These are phyloP conservation scores for Zootoca vivipara DNA, from an alignment of 2,113 vertebrate species.

Conservation along the genomic window DNA sequence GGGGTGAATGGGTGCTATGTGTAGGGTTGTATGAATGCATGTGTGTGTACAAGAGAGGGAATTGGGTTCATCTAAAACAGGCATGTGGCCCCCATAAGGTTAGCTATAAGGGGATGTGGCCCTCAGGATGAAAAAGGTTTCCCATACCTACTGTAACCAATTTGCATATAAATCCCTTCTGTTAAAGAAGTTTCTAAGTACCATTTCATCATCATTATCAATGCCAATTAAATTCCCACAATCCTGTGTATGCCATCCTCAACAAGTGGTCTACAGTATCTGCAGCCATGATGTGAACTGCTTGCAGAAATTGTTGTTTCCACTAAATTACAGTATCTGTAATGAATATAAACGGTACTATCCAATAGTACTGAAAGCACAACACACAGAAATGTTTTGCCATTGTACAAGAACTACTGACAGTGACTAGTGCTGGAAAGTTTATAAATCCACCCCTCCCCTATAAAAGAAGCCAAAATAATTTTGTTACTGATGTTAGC, in stretches of 20 bases:
- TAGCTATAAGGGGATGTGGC: too few relatives aligned
- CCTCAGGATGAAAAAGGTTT: not conserved
- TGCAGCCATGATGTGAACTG: not conserved
- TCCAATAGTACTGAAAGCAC: not conserved
- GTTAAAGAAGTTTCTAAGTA: not conserved
- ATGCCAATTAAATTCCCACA: not conserved
- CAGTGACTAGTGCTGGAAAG: not conserved
- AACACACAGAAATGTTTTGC: not conserved
- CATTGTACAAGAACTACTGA: not conserved
- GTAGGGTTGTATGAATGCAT: too few relatives aligned
- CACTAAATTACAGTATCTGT: slow-evolving; percentile 5
- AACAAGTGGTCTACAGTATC: not conserved
- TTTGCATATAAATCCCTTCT: not conserved
- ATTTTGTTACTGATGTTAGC: not conserved
- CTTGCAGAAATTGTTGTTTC: rapidly evolving
- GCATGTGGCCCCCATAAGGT: too few relatives aligned
- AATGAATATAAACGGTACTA: slow-evolving; percentile 4
- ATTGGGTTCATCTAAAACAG: too few relatives aligned
- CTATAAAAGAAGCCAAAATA: not conserved
- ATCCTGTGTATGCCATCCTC: not conserved
- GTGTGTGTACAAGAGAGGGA: too few relatives aligned
- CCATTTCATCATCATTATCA: not conserved
- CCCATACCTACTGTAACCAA: not conserved
- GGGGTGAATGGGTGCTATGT: too few relatives aligned
- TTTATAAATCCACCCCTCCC: rapidly evolving